A percentile compares a stretch with the other conserved stretches of the same genome.
Evolutionary conservation across 2,113 vertebrate genomes (phyloP).

Genomic region (Odobenus rosmarus): DNA sequence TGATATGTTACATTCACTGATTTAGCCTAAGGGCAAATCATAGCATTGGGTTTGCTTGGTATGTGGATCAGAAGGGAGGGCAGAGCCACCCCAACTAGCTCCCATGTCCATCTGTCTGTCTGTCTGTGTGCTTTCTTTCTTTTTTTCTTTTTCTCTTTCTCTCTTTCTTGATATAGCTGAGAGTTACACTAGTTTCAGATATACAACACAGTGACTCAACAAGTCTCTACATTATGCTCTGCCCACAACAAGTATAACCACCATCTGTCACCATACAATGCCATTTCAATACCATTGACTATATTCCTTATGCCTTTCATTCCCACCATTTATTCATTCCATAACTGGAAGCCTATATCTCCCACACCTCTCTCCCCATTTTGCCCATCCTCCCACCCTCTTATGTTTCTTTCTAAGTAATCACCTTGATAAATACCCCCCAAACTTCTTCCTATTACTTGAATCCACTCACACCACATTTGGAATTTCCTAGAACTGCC

Average conservation of each 20-base stretch:
- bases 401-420: neutral
- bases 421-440: constrained; percentile 12
- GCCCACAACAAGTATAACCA: neutral
- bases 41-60: neutral
- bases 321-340: neutral
- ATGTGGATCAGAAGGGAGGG: neutral
- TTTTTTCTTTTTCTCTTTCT: neutral
- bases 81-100: too few species aligned
- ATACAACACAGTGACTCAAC: neutral
- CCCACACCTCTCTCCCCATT: neutral
- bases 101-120: neutral
- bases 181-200: neutral
- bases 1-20: neutral
- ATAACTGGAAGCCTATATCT: neutral
- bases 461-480: neutral
- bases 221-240: neutral
- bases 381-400: neutral
- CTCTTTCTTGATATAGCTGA: neutral
- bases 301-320: neutral
- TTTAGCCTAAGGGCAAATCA: neutral
- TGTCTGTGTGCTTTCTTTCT: neutral
- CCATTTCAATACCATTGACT: neutral
- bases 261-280: neutral
- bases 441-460: neutral
- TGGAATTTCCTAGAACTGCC: constrained; percentile 45